phyloP scores from a whole-genome alignment of 2,113 vertebrate species.

The Ageneiosus marmoratus region DNA sequence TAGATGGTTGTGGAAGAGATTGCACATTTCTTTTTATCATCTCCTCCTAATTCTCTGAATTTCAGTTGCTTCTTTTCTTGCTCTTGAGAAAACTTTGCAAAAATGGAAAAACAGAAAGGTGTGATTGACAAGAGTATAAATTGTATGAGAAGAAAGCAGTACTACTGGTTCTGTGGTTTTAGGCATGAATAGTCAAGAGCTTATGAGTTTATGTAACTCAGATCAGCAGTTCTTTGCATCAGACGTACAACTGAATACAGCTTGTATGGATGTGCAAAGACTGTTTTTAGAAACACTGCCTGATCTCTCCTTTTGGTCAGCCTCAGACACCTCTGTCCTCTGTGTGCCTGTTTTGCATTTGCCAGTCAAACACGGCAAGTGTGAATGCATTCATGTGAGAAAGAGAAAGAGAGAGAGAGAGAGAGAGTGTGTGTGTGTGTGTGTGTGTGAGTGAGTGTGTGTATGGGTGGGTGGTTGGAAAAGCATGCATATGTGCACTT shows the following conservation, averaged over 20 bases:
- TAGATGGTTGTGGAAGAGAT: neutral
- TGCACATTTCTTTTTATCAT: slow-evolving; percentile 28
- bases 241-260: neutral
- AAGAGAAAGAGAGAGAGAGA: too few species aligned
- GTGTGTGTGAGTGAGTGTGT: neutral
- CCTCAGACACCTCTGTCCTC: neutral
- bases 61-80: neutral
- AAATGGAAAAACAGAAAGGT: neutral
- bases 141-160: slow-evolving; percentile 17
- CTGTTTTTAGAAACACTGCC: neutral
- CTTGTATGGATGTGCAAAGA: neutral
- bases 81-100: neutral
- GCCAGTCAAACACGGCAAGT: slow-evolving; percentile 9
- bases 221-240: neutral
- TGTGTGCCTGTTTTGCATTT: slow-evolving; percentile 2
- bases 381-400: neutral
- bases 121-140: neutral
- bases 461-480: neutral
- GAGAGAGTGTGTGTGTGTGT: neutral
- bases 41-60: slow-evolving; percentile 37
- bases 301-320: neutral
- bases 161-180: slow-evolving; percentile 21
- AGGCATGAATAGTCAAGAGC: slow-evolving; percentile 1
- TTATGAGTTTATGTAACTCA: slow-evolving; percentile 11
- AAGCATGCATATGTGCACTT: neutral